Evolutionary conservation across 2,113 vertebrate genomes (phyloP), one percentile per base, ranked within the genome.

Genomic region (Sprattus sprattus): DNA sequence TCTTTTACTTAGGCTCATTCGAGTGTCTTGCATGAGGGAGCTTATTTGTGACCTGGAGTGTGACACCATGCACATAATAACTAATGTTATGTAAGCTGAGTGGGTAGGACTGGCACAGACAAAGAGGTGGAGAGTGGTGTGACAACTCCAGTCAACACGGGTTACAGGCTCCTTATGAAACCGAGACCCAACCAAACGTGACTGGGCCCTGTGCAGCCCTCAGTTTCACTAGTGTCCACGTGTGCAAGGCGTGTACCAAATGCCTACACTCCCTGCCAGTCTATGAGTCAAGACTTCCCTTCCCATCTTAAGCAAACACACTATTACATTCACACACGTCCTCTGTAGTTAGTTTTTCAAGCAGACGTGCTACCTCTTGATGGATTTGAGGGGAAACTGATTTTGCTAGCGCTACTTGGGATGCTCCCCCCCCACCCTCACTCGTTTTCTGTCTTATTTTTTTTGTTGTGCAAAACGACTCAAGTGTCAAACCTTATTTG

Each of bases 211-310:
- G 67, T 39, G 20, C 25, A 28, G 10, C 9, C 67, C 67, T 16
- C 67, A 75, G 67, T 75, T 75, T 75, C 67, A 39, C 28, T 75
- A 32, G 28, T 32, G 32, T 75, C 67, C 67, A 75, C 67, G 67
- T 75, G 67, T 11, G 20, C 28, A 4, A 16, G 28, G 67, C 67
- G 28, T 75, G 67, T 75, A 13, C 67, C 28, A 75, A 6, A 75
- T 67, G 67, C 67, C 28, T 39, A 39, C 67, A 75, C 67, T 75
- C 67, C 67, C 67, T 75, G 64, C 25, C 9, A 13, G 64, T 71
- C 7, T 25, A 75, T 75, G 32, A 32, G 67, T 75, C 67, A 75
- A 32, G 67, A 15, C 28, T 32, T 75, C 28, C 28, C 13, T 75
- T 3, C 28, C 67, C 32, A 39, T 75, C 28, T 75, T 75, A 39